Evolutionary conservation across 2,113 vertebrate genomes (phyloP).

Genomic region (Cryptomyrus ogoouensis): DNA sequence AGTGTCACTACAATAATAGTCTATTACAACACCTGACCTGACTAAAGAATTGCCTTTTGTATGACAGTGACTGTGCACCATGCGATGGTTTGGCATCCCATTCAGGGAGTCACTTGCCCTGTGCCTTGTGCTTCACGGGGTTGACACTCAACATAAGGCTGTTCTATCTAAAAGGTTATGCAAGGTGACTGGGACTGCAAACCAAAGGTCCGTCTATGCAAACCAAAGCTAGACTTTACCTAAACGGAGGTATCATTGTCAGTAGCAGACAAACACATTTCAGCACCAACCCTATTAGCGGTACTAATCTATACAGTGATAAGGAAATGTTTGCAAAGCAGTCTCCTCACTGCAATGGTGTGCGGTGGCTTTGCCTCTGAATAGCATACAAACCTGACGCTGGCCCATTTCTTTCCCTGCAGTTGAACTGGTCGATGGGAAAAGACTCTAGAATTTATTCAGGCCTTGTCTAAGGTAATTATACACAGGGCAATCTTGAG

Average conservation of each 20-base stretch:
- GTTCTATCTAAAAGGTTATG: background rate
- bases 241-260: background rate
- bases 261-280: background rate
- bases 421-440: background rate
- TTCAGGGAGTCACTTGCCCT: background rate
- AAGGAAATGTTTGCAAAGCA: background rate
- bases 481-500: background rate
- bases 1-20: background rate
- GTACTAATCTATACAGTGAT: background rate
- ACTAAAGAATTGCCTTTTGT: background rate
- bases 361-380: background rate
- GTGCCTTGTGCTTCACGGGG: background rate
- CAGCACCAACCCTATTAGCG: background rate
- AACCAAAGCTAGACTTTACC: background rate
- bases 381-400: background rate
- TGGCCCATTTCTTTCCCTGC: background rate
- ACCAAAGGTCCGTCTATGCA: background rate
- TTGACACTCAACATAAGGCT: background rate
- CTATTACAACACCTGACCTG: background rate
- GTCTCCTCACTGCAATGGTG: background rate
- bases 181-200: background rate
- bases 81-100: background rate
- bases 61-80: background rate
- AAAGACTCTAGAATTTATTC: background rate
- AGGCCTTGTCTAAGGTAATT: background rate